phyloP scores from a whole-genome alignment of 2,797 vertebrate species.

The Eulemur albifrons region DNA sequence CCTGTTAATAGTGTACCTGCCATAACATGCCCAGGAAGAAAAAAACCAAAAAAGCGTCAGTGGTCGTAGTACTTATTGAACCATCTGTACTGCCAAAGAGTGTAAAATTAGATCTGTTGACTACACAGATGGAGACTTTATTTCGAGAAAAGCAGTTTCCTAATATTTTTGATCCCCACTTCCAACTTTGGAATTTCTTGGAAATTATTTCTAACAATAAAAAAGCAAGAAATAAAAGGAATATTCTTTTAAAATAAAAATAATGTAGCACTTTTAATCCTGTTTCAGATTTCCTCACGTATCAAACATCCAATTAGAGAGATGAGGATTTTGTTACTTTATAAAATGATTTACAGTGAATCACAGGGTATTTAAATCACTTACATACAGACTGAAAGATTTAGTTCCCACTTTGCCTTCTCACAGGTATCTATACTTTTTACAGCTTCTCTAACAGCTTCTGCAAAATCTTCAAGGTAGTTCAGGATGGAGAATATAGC shows the following conservation, averaged over 20 bases:
- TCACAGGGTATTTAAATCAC: not conserved
- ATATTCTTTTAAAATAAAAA: not conserved
- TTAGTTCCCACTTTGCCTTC: not conserved
- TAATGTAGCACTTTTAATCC: not conserved
- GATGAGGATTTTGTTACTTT: not conserved
- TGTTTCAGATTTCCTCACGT: not conserved
- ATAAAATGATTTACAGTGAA: not conserved
- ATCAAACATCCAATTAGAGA: not conserved
- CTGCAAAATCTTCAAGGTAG: not conserved
- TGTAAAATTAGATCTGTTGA: not conserved
- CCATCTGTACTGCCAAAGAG: not conserved
- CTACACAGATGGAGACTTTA: not conserved
- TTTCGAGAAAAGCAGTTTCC: not conserved
- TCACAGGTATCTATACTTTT: not conserved
- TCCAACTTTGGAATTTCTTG: not conserved
- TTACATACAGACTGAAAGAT: not conserved
- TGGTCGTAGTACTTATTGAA: not conserved
- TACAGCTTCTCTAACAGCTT: not conserved
- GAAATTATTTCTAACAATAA: not conserved
- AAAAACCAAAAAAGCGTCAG: not conserved
- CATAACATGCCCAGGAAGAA: not conserved
- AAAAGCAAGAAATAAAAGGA: not conserved
- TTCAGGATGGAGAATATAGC: not conserved
- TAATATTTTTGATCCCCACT: not conserved
- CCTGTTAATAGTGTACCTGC: not conserved